Base-by-base conservation (phyloP, 2,888 invertebrate species). In the Amblyteles armatorius region DNA sequence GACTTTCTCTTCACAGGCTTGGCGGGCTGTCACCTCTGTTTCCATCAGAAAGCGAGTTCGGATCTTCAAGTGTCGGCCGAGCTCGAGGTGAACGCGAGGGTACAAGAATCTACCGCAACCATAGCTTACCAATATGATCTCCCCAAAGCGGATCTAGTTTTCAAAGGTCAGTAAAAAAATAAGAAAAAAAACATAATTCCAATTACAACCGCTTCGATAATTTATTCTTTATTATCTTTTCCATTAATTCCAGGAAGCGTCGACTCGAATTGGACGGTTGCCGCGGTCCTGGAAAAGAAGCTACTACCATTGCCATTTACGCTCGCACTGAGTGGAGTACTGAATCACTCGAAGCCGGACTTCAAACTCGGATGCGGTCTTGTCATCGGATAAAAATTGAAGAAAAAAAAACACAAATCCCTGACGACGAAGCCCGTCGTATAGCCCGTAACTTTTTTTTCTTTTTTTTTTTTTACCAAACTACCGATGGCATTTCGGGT, bases 121-220 rank as follows among this genome's bases (percentile, higher is more conserved):
- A 95, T 99, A 89, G 99, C 97, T 13, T 99, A 99, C 94, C 99
- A 99, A 94, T 96, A 98, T 87, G 99, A 99, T 94, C 95, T 99
- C 93, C 99, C 99, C 67, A 98, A 98, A 94, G 98, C 99, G 77
- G 98, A 99, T 94, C 96, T 99, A 90, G 96, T 97, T 73, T 99
- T 99, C 94, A 97, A 97, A 97, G 99, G 99, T 98, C 19, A 65
- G 81, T 80, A 29, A 26, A 33, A n/a, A 71, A 22, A 65, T 29
- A 55, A 71, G 40, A 55, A 55, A 36, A 60, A 57, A 71, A 55
- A 6, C 3, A 11, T 11, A 19, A 82, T 71, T 57, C 0, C 2
- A 67, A 78, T 52, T 78, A 13, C 16, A 29, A 33, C 11, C n/a
- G 40, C 26, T 29, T 68, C 55, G 40, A n/a, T 48, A 44, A 67